Evolutionary conservation across 2,113 vertebrate genomes (phyloP), one percentile per base, ranked within the genome.

Genomic region (Mus spicilegus): DNA sequence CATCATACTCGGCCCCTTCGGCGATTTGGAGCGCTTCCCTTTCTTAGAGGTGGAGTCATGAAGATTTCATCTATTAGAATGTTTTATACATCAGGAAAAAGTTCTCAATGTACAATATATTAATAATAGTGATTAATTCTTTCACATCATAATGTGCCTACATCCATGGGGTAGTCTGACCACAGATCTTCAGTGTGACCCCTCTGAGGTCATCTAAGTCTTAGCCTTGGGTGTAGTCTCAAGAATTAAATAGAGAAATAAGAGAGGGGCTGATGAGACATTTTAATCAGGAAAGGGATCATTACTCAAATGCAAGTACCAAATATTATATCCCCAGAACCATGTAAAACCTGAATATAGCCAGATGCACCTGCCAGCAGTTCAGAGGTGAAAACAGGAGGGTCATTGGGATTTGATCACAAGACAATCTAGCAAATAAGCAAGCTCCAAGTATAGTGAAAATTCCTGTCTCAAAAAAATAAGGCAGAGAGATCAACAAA

Each of bases 101-200:
- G 17, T 49, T 49, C 36, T 5, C 5, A 54, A 8, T 10, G 94
- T 28, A 46, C 5, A 77, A 20, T 33, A 8, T 28, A 17, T 87
- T 73, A 93, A 85, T 12, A 67, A 81, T 0, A 28, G 1, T 36
- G 19, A 65, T 67, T 28, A 51, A 28, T 61, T 36, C 84, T 70
- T 5, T 85, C 56, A 94, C 19, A 63, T 28, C 89, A 20, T 13
- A 51, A n/a, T 9, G 2, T 81, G 1, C 49, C 49, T 49, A 70
- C 12, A 67, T 12, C 3, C 1, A 39, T 39, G 4, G 16, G 33
- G 5, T 81, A 6, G 1, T 56, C 17, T 96, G 17, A 2, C 12
- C 7, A 42, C 4, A 36, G 19, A 39, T 42, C 24, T 22, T 39
- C 11, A 81, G 11, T 20, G 0, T 0, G 54, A 1, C 5, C 5